These are phyloP conservation scores for Kryptolebias ocellatus DNA, from an alignment of 2,797 vertebrate genomes.

Conservation along the genomic window DNA sequence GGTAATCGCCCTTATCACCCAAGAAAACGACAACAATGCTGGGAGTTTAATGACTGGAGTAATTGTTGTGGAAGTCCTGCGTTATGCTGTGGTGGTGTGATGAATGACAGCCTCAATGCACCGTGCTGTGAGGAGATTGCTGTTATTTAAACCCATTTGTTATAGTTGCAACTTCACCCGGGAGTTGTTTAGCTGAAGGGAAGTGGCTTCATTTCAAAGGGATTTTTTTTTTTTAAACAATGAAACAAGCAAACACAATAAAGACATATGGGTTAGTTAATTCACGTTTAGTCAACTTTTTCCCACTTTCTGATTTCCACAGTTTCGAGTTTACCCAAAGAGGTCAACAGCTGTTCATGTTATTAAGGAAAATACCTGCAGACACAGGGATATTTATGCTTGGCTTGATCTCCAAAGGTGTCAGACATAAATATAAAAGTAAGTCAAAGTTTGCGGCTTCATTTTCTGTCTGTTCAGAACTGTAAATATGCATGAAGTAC, in stretches of 20 bases:
- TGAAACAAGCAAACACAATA: slow-evolving; percentile 1
- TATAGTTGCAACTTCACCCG: slow-evolving; percentile 58
- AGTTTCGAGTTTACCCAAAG: background rate
- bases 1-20: slow-evolving; percentile 78
- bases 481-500: slow-evolving; percentile 45
- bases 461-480: slow-evolving; percentile 36
- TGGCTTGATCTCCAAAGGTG: background rate
- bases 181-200: slow-evolving; percentile 39
- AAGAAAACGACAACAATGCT: slow-evolving; percentile 69
- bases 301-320: background rate
- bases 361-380: background rate
- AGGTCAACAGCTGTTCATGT: background rate
- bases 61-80: slow-evolving; percentile 75
- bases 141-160: slow-evolving; percentile 69
- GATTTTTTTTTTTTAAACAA: slow-evolving; percentile 6
- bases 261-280: too few relatives aligned
- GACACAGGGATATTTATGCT: background rate
- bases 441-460: slow-evolving; percentile 12
- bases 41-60: slow-evolving; percentile 73
- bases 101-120: slow-evolving; percentile 68
- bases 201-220: slow-evolving; percentile 37
- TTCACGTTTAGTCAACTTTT: too few relatives aligned
- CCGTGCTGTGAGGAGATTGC: slow-evolving; percentile 61
- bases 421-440: background rate
- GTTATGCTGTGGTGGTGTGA: slow-evolving; percentile 70